Evolutionary conservation across 2,888 invertebrate genomes (phyloP), one percentile per base, ranked within the genome.

Genomic region (Drosophila neutralis): DNA sequence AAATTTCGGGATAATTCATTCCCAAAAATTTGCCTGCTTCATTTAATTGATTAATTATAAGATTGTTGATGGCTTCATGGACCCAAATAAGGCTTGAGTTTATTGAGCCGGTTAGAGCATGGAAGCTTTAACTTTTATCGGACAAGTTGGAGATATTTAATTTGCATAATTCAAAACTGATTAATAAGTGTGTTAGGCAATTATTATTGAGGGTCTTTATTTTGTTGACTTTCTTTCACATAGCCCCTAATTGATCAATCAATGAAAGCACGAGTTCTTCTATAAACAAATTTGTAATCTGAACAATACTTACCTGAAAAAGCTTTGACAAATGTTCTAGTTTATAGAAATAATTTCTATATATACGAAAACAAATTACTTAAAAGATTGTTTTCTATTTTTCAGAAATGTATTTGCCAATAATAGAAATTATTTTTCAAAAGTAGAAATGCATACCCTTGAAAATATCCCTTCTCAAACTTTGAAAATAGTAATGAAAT

Each of bases 391-490:
- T 7, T 24, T 45, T 21, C 0, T 15, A 21, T 21, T 45, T 4
- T 13, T 21, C 13, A 13, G 13, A 45, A 45, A 21, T 15, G 1
- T 45, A 15, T 11, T 45, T 45, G 7, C 1, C 4, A 13, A 21
- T 7, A 13, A 21, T 21, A 7, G 21, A 21, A 45, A 13, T 1
- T 21, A 7, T 45, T 13, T 45, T 45, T 0, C 1, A 1, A 13
- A 21, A 13, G 45, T 45, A 7, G 6, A 13, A 21, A 13, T 13
- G 13, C 42, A 13, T 1, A 21, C 21, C 4, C 1, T 21, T 7
- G 13, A 4, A 21, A 21, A 7, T 21, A 13, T 11, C 0, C 1
- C 1, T 15, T 45, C 1, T 21, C 6, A 1, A 42, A 7, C 0
- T 1, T 42, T 21, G n/a, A 40, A n/a, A 11, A 42, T 21, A 21